Evolutionary conservation across 2,888 invertebrate species (phyloP), one percentile per base, ranked within the genome.

Genomic region (Ophion costatus): DNA sequence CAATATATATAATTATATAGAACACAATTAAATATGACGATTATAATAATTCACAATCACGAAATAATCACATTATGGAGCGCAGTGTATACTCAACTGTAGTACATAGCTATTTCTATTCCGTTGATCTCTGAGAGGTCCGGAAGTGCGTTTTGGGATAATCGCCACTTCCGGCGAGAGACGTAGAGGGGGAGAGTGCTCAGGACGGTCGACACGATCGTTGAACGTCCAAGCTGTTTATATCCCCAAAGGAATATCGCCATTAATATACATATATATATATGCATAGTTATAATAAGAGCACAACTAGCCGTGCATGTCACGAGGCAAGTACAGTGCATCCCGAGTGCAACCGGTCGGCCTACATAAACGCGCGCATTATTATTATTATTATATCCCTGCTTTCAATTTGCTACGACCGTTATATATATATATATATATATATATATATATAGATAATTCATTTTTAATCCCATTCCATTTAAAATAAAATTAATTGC

Each of bases 91-190:
- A 38, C 6, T 7, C 9, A 38, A 38, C 38, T n/a, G 45, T 24
- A 69, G 45, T 24, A 69, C 45, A 69, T 69, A 69, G 69, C 29
- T 51, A 69, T 70, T 78, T 57, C 29, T 0, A n/a, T 5, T 9
- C 42, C 45, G 42, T 14, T 3, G 66, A 64, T 56, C 71, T 29
- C 70, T 22, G 59, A 77, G 33, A 81, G 64, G 42, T 66, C 67
- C 83, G 83, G 83, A 84, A 80, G 83, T 84, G 73, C 61, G 76
- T 69, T 83, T 83, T 79, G 63, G 67, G 80, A 84, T 80, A 80
- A 84, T 80, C 80, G 83, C 42, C 63, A 51, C 67, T 84, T 84
- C 80, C 80, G 71, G 83, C 42, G 20, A 38, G 22, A 64, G 64
- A 74, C 20, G 57, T 38, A 66, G 42, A 29, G 66, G 56, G 56